Evolutionary conservation across 1,140 invertebrate genomes (phyloP), one percentile per base, ranked within the genome.

Genomic region (Colletes latitarsis): DNA sequence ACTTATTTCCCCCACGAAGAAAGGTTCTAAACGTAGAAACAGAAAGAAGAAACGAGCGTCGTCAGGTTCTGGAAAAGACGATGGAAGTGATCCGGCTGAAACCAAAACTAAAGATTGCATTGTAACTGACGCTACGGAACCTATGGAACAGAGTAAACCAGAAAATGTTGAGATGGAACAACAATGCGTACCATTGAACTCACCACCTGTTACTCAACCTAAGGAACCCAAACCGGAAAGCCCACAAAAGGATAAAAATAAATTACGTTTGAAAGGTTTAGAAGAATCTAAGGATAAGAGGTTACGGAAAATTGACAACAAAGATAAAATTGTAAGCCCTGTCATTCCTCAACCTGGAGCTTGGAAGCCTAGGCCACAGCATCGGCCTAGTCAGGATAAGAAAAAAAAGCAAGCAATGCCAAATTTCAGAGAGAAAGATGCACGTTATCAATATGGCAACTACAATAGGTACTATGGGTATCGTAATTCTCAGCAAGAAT

Each of bases 381-480:
- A 93, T 71, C 82, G 91, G 49, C 89, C 87, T 1, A 92, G 89
- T 81, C 90, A 92, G 15, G 91, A 93, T 60, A 93, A 92, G 39
- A 93, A 92, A 74, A 88, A 91, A 78, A 92, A 90, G 60, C 86
- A 91, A 67, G 75, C 89, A 81, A 88, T 95, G 90, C 96, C 96
- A 14, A 96, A 95, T 70, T 97, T 97, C 92, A 95, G 96, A 84
- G 94, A 95, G 8, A 96, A 96, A 92, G 96, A 97, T 90, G 94
- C 95, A 68, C 94, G 95, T 88, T 99, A 98, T 93, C 96, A 97
- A 78, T 98, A 97, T 95, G 98, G 98, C 60, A 99, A 99, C 93
- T 99, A 99, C 92, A 97, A 98, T 91, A 96, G 97, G 90, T 99
- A 99, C 94, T 99, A 99, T 92, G 98, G 98, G 12, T 99, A 99